Base-by-base conservation (phyloP, 2,113 vertebrate species). In the Hippocampus zosterae region DNA sequence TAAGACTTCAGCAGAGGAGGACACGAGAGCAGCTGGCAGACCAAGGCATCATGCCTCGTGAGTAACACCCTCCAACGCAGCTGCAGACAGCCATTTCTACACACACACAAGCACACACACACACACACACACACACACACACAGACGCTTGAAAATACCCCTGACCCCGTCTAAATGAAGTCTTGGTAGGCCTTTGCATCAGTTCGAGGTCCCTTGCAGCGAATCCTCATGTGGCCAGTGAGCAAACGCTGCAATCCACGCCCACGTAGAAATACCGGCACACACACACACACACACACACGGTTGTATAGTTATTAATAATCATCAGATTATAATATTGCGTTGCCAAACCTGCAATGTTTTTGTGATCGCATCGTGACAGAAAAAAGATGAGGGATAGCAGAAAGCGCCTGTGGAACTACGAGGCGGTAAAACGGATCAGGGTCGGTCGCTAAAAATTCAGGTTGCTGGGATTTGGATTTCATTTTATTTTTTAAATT, bases 1-100 rank as follows among this genome's bases (percentile, higher is more conserved):
- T 98, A 84, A 95, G 96, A 86, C 96, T 99, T 88, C 97, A 99
- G 89, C 97, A 98, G 92, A 94, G 95, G 87, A 94, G 95, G 90
- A 96, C 94, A 76, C 92, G 96, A 82, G 96, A 98, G 87, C 95
- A 97, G 87, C 93, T 96, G 89, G 94, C 93, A 90, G 94, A 94
- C 91, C 95, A 94, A 90, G 94, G 94, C 93, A 92, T 95, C 92
- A 95, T 98, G 96, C 95, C 95, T 91, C 92, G 97, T 99, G 91
- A 98, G 97, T 98, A 88, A 85, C 82, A 42, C 77, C 91, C 83
- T 78, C 75, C 69, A 50, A 74, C 87, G 79, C 86, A 90, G 85
- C 78, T 70, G 87, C 77, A 33, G 25, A 10, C 74, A 69, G 21
- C 3, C 44, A 18, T n/a, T 40, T 27, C 15, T 61, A 64, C 68